Percentiles rank a stretch among this genome's conserved stretches.
These are phyloP conservation scores for Nesoenas mayeri DNA, from an alignment of 2,113 vertebrate genomes.

Conservation along the genomic window DNA sequence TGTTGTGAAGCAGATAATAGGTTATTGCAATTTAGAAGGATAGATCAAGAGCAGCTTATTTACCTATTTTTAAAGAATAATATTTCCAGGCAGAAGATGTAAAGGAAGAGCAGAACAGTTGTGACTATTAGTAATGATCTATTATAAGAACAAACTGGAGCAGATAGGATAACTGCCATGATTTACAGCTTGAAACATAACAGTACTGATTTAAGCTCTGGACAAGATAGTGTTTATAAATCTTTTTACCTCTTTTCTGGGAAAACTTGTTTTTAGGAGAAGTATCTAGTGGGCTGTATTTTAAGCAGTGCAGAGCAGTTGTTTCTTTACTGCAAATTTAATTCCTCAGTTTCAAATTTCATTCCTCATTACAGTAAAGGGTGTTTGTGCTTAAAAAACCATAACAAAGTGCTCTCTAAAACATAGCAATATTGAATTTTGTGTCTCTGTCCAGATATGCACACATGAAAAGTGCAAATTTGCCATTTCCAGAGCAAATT, in stretches of 20 bases:
- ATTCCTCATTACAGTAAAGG: not conserved
- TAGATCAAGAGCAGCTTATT: not conserved
- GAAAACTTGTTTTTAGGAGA: not conserved
- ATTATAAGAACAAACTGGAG: not conserved
- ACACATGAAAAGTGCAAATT: not conserved
- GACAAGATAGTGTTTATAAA: not conserved
- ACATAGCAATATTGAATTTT: not conserved
- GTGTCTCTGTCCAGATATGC: not conserved
- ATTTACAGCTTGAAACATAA: not conserved
- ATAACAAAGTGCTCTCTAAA: not conserved
- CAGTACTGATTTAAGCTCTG: not conserved
- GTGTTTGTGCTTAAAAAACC: not conserved
- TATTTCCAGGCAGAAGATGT: not conserved
- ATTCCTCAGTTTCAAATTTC: not conserved
- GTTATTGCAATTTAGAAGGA: not conserved
- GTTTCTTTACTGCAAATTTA: not conserved
- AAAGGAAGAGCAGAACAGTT: not conserved
- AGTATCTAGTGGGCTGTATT: not conserved
- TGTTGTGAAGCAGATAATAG: not conserved
- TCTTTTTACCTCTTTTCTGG: not conserved
- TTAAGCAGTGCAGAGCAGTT: not conserved
- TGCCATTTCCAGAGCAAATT: slow-evolving; percentile 5
- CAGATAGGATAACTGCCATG: not conserved
- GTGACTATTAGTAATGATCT: not conserved
- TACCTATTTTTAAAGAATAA: not conserved